These are phyloP conservation scores for Dicrostonyx torquatus DNA, from an alignment of 2,797 vertebrate species.

Conservation along the genomic window DNA sequence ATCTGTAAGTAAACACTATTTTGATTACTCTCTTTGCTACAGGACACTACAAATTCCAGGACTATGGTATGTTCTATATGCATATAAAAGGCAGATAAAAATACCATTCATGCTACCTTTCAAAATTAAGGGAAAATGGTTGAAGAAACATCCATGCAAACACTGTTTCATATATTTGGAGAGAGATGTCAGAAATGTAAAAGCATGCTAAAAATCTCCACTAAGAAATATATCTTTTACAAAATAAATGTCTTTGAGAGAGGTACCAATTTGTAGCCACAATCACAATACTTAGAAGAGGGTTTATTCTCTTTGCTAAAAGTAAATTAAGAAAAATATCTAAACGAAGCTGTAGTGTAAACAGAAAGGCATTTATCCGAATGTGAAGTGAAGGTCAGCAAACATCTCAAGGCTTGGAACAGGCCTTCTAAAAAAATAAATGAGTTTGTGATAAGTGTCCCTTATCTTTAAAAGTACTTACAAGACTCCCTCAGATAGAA, in stretches of 20 bases:
- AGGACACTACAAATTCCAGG: not conserved
- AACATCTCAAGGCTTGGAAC: slow-evolving; percentile 41
- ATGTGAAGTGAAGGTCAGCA: slow-evolving; percentile 15
- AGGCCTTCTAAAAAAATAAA: slow-evolving; percentile 61
- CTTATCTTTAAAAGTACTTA: slow-evolving; percentile 57
- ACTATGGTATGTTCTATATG: not conserved
- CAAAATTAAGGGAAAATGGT: not conserved
- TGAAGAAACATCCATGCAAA: not conserved
- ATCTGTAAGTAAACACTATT: not conserved
- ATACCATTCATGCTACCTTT: not conserved
- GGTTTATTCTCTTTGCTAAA: slow-evolving; percentile 9
- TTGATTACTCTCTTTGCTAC: not conserved
- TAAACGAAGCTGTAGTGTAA: slow-evolving; percentile 34
- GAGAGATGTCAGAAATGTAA: not conserved
- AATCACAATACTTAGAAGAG: not conserved
- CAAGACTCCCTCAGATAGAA: not conserved
- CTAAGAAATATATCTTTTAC: not conserved
- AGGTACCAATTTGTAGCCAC: not conserved
- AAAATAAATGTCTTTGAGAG: not conserved
- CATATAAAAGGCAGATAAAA: not conserved
- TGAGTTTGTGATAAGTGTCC: slow-evolving; percentile 48
- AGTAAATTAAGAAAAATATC: not conserved
- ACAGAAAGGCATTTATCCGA: slow-evolving; percentile 23
- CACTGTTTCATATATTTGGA: not conserved
- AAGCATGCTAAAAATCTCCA: not conserved